These are phyloP conservation scores for Bubalus kerabau DNA, from an alignment of 2,113 vertebrate species.

Conservation along the genomic window DNA sequence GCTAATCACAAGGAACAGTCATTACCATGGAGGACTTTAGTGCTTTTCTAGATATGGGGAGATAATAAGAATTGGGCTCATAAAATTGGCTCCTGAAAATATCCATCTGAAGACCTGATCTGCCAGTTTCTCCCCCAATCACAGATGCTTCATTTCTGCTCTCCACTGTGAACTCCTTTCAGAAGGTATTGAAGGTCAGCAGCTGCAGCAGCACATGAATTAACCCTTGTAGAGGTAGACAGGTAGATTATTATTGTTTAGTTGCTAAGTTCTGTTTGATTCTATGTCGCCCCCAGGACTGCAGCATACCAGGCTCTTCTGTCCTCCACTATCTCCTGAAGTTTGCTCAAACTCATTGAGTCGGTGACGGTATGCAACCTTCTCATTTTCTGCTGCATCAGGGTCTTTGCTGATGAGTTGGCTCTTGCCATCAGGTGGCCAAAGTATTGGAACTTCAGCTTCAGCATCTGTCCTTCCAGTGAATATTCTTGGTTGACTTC, in stretches of 20 bases:
- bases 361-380: neutral
- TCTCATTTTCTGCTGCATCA: neutral
- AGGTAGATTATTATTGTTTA: neutral
- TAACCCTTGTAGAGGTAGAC: neutral
- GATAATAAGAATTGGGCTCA: neutral
- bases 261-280: neutral
- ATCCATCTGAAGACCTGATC: neutral
- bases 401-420: neutral
- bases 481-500: neutral
- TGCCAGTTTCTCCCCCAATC: neutral
- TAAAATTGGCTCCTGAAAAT: neutral
- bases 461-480: neutral
- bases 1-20: neutral
- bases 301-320: neutral
- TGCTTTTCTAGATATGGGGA: neutral
- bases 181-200: neutral
- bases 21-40: neutral
- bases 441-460: neutral
- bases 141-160: neutral
- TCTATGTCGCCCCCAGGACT: neutral
- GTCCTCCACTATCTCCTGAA: neutral
- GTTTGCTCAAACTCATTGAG: neutral
- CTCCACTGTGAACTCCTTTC: neutral
- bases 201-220: neutral
- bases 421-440: neutral